Evolutionary conservation across 2,888 invertebrate species (phyloP), one percentile per base, ranked within the genome.

Genomic region (Platycnemis pennipes): DNA sequence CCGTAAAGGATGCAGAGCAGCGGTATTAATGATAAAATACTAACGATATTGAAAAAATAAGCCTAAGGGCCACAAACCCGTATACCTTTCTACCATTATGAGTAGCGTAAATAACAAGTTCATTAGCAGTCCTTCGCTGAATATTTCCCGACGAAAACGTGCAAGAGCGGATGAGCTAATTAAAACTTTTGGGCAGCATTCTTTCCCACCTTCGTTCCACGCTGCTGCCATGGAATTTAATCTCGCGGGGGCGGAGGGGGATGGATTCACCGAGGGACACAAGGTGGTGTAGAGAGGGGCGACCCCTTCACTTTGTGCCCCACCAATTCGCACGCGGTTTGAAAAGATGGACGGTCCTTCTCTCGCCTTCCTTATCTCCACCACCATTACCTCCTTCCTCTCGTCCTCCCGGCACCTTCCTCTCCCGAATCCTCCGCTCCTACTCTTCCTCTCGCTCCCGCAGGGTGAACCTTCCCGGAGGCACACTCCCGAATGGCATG

Each of bases 241-340:
- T 77, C 37, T 37, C 37, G 77, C 13, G 31, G 37, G 77, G 26
- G 77, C 77, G 37, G 77, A 77, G 37, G 37, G 77, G 37, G 77
- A 77, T 77, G 37, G 77, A n/a, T 22, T n/a, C 22, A 37, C 37
- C 63, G 63, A n/a, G 63, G 26, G 26, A 26, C 63, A 63, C 3
- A 19, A 19, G 56, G 63, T 1, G 63, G 63, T 22, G 77, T 11
- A 37, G 63, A n/a, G 8, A 53, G 53, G 26, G n/a, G 26, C 63
- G 26, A 63, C 5, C 19, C 77, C 77, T 77, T 77, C 16, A 37
- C 77, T 77, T 37, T 16, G 63, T 2, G 37, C 77, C 77, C 37
- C 77, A 31, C 77, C 77, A 77, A 77, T 77, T 77, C 77, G 77
- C 77, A 77, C 77, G 77, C 77, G 77, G 77, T 77, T 77, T 77